phyloP scores from a whole-genome alignment of 2,113 vertebrate genomes.

The Motacilla tschutschensis region DNA sequence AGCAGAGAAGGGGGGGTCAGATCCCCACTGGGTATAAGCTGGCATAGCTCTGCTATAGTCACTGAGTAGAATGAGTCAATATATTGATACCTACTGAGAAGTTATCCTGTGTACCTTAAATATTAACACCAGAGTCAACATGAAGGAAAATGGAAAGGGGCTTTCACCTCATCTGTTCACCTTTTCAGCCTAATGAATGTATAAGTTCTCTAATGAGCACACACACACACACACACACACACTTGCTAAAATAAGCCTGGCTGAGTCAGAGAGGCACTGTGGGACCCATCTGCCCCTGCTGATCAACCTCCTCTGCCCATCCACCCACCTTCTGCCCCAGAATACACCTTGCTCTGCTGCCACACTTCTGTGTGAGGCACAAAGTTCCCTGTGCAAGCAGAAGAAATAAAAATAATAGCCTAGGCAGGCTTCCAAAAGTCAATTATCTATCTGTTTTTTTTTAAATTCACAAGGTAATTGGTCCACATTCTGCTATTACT shows the following conservation, averaged over 20 bases:
- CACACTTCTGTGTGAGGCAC: background rate
- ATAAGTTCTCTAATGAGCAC: background rate
- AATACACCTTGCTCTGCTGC: background rate
- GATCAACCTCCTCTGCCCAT: background rate
- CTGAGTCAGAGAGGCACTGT: background rate
- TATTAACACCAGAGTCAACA: background rate
- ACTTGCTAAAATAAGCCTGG: background rate
- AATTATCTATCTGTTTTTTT: background rate
- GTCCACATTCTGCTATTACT: background rate
- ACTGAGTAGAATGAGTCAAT: slow-evolving; percentile 10
- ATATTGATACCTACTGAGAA: slow-evolving; percentile 26
- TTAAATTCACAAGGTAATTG: background rate
- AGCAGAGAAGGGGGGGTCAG: background rate
- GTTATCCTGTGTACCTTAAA: background rate
- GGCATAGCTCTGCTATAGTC: background rate
- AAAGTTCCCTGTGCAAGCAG: background rate
- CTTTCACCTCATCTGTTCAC: background rate
- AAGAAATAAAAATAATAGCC: slow-evolving; percentile 6
- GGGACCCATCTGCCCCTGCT: background rate
- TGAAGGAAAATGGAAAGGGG: background rate
- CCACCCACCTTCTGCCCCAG: background rate
- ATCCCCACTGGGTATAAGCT: background rate
- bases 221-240: too few species aligned
- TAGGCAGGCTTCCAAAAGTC: background rate
- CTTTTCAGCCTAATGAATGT: background rate